Base-by-base conservation (phyloP, 2,888 invertebrate species). In the Cyclophora albipunctata region DNA sequence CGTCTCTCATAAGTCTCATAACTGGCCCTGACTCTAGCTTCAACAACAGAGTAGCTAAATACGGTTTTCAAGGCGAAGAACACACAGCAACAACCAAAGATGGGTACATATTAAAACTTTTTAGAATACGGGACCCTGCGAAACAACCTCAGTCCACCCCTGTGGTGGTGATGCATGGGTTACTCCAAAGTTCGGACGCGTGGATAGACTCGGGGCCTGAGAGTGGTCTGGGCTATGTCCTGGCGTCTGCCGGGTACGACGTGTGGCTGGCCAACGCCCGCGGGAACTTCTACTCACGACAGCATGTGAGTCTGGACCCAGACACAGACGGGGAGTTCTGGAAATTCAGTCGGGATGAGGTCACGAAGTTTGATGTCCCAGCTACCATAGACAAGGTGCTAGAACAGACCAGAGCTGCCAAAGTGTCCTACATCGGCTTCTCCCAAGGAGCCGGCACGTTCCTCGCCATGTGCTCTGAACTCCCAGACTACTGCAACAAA, bases 301-400 rank as follows among this genome's bases (percentile, higher is more conserved):
- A 69, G 4, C 93, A 94, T 40, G 40, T 51, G 51, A 68, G 65
- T 0, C 60, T 84, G 64, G 54, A 81, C 46, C 73, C 84, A 0
- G 66, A 63, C 1, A 62, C 51, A 34, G 80, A 89, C 43, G 42
- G 64, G 3, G 66, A 79, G 42, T 92, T 84, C 66, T 92, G 92
- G 92, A 67, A 89, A 42, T 92, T 91, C 59, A 93, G 92, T 50
- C 93, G 92, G 85, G 93, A 96, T 67, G 92, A 95, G 69, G 94
- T 96, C 67, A 94, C 93, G 0, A 69, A 81, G 33, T 91, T 89
- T 62, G 97, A 98, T 73, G 65, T 96, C 2, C 95, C 97, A 2
- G 92, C 94, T 0, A 70, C 71, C 45, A 66, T 84, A 0, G 80
- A 85, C 50, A 78, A 79, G 40, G 71, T 84, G 1, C 49, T 84